Conservation (phyloP, 2,113 vertebrate species). For the Chunga burmeisteri region DNA sequence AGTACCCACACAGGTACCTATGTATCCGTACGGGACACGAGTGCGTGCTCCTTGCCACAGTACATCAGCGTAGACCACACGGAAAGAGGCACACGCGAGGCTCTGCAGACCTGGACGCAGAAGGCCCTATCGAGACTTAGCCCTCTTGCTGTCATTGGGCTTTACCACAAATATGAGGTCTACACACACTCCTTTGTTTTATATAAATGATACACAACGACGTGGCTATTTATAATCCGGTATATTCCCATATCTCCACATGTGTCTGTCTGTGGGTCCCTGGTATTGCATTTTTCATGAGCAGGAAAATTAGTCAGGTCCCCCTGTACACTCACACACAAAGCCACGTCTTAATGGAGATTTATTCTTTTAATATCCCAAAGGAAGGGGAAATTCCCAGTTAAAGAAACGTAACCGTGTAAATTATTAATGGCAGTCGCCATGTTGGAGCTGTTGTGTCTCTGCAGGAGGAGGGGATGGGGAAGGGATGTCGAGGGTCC, state of each 20-base stretch:
- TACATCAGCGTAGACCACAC: accelerated
- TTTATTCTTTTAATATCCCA: conserved; percentile 41
- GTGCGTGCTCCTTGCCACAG: accelerated
- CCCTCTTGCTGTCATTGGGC: accelerated
- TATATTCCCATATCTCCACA: background rate
- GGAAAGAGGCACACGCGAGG: accelerated
- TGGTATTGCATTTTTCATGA: background rate
- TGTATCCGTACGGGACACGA: accelerated
- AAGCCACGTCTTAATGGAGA: background rate
- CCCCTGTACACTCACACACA: background rate
- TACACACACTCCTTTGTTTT: background rate
- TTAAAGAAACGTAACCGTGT: background rate
- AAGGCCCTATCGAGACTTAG: accelerated
- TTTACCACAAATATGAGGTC: background rate
- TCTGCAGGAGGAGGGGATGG: background rate
- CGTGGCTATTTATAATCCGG: accelerated
- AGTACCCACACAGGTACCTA: background rate
- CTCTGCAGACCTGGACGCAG: accelerated
- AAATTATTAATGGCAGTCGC: background rate
- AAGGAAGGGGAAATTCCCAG: conserved; percentile 27
- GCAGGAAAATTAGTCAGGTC: background rate
- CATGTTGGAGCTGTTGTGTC: background rate
- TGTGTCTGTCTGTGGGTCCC: background rate
- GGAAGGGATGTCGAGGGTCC: background rate
- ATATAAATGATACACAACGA: accelerated